Evolutionary conservation across 2,888 invertebrate genomes (phyloP), one percentile per base, ranked within the genome.

Genomic region (Hedya salicella): DNA sequence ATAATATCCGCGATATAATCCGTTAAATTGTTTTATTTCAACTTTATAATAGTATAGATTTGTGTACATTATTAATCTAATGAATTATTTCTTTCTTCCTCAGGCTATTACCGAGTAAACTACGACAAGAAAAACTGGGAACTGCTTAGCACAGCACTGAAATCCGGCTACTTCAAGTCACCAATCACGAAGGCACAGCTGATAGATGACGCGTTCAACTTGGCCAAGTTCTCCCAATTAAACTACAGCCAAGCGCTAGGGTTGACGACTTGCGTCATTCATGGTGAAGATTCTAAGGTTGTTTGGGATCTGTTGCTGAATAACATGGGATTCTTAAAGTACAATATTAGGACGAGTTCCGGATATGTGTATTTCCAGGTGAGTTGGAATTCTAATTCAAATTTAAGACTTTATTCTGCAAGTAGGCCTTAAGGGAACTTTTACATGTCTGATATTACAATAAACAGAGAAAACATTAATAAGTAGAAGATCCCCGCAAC

Each of bases 131-230:
- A 79, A 30, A 94, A 94, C 78, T 95, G 95, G 95, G 85, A 90
- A 53, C 72, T 93, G 0, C 79, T 95, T 0, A 87, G 84, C 50
- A 72, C 85, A 3, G 93, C 93, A 0, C 77, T 94, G 0, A 91
- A 92, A 21, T 88, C 93, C 2, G 94, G 91, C 0, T 72, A 79
- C 1, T 83, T 91, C 2, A 93, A 95, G 56, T 93, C 94, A 0
- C 88, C 94, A 0, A 87, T 94, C 2, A 94, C 95, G 36, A 92
- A 95, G 61, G 95, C 95, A 0, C 96, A 96, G 78, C 86, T 96
- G 0, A 92, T 97, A 8, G 95, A 96, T 77, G 96, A 97, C 77
- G 94, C 95, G 0, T 94, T 95, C 79, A 94, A 94, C 77, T 79
- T 95, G 8, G 95, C 95, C 13, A 93, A 94, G 75, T 89, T 92